A percentile compares a stretch with the other conserved stretches of the same genome.
phyloP scores from a whole-genome alignment of 2,113 vertebrate species.

The Philantomba maxwellii region DNA sequence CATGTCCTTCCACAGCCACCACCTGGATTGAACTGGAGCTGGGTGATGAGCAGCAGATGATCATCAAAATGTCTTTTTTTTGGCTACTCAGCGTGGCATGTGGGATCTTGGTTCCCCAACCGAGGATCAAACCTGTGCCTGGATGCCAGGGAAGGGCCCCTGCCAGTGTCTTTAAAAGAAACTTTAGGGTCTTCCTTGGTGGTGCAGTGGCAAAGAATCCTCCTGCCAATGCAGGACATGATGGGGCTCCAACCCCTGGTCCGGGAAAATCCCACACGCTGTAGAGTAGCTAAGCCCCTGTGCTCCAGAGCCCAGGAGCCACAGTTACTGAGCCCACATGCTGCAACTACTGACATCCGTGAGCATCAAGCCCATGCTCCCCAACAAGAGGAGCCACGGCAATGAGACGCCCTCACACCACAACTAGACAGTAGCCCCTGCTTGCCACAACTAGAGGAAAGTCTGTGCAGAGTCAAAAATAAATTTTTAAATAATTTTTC shows the following conservation, averaged over 20 bases:
- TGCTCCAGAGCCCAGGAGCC: neutral
- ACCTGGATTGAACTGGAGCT: neutral
- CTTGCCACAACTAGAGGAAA: neutral
- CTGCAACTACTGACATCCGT: fast-evolving
- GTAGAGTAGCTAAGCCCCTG: neutral
- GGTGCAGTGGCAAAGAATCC: neutral
- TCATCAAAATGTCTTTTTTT: neutral
- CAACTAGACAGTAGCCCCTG: neutral
- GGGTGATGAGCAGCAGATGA: neutral
- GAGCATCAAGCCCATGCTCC: neutral
- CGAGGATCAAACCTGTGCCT: neutral
- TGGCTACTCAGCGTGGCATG: neutral
- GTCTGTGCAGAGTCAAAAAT: neutral
- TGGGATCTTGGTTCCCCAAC: neutral
- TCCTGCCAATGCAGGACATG: neutral
- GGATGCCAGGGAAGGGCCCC: neutral
- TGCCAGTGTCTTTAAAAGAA: neutral
- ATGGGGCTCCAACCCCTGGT: neutral
- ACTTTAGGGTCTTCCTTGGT: neutral
- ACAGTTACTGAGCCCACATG: neutral
- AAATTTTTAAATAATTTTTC: neutral
- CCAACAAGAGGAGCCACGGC: neutral
- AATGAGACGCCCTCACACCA: neutral
- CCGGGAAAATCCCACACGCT: neutral
- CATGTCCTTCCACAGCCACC: neutral